phyloP scores from a whole-genome alignment of 2,113 vertebrate genomes.

The Anarrhichthys ocellatus region DNA sequence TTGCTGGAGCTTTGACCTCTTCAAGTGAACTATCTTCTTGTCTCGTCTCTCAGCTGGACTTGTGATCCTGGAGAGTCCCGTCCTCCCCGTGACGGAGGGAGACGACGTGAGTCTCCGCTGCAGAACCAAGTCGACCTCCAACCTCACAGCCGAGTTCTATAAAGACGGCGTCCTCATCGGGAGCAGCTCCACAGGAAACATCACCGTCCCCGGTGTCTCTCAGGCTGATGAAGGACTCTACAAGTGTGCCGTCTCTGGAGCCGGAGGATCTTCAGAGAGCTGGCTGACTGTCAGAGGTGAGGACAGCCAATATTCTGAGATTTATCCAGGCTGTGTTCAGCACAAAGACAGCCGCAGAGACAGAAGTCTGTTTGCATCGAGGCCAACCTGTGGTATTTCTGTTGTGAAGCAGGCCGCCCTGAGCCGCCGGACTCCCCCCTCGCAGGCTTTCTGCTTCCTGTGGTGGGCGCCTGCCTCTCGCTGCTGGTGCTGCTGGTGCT shows the following conservation, averaged over 20 bases:
- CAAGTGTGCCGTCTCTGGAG: conserved; percentile 32
- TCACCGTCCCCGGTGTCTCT: neutral
- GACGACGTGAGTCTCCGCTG: conserved; percentile 31
- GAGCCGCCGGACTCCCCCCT: fast-evolving
- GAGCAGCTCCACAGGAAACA: neutral
- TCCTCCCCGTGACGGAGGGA: conserved; percentile 4
- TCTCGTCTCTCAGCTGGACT: neutral
- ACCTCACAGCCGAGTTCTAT: neutral
- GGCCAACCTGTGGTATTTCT: conserved; percentile 10
- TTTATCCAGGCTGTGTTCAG: neutral
- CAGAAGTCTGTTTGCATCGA: conserved; percentile 10
- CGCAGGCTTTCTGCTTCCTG: neutral
- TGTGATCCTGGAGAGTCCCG: conserved; percentile 51
- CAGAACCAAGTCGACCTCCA: fast-evolving
- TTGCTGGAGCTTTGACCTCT: neutral
- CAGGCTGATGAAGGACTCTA: conserved; percentile 24
- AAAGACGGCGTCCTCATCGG: fast-evolving
- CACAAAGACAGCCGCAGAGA: neutral
- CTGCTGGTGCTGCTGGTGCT: neutral
- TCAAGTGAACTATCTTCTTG: neutral
- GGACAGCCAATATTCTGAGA: neutral
- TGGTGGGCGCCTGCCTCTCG: neutral
- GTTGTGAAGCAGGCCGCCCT: neutral
- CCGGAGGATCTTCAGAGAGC: neutral
- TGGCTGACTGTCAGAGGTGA: conserved; percentile 48